Evolutionary conservation across 2,888 invertebrate genomes (phyloP).

Genomic region (Sarcophaga rosellei): DNA sequence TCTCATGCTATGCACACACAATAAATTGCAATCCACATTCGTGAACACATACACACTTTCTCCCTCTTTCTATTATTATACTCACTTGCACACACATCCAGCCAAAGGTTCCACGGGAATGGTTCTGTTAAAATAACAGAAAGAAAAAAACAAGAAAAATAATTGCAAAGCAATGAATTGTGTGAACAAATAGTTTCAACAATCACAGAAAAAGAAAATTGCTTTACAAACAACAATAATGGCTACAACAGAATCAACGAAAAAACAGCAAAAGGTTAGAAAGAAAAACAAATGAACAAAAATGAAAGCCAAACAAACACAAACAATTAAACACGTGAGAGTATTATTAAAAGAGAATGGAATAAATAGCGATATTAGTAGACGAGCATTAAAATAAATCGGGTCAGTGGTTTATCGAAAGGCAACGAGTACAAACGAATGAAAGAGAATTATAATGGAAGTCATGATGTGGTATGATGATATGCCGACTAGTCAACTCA

Average conservation of each 20-base stretch:
- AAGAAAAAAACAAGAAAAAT: constrained; percentile 20
- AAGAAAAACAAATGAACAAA: not conserved
- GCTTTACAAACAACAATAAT: constrained; percentile 51
- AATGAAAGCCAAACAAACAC: constrained; percentile 6
- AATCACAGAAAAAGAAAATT: constrained; percentile 57
- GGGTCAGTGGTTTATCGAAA: constrained; percentile 32
- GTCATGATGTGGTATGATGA: not conserved
- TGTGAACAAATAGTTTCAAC: constrained; percentile 62
- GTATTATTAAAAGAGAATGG: not conserved
- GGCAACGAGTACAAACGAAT: not conserved
- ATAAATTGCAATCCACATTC: constrained; percentile 43
- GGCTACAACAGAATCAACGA: not conserved
- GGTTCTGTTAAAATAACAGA: too few species aligned
- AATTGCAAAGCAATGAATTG: constrained; percentile 64
- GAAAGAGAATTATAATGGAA: not conserved
- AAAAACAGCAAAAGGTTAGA: not conserved
- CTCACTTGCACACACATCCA: not conserved
- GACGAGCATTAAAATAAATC: not conserved
- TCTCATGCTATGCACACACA: constrained; percentile 53
- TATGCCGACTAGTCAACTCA: not conserved
- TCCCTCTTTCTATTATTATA: too few species aligned
- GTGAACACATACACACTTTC: not conserved
- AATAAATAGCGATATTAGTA: not conserved
- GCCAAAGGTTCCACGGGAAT: constrained; percentile 15
- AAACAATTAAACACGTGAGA: not conserved